Evolutionary conservation across 2,888 invertebrate genomes (phyloP).

Genomic region (Rhaphigaster nebulosa): DNA sequence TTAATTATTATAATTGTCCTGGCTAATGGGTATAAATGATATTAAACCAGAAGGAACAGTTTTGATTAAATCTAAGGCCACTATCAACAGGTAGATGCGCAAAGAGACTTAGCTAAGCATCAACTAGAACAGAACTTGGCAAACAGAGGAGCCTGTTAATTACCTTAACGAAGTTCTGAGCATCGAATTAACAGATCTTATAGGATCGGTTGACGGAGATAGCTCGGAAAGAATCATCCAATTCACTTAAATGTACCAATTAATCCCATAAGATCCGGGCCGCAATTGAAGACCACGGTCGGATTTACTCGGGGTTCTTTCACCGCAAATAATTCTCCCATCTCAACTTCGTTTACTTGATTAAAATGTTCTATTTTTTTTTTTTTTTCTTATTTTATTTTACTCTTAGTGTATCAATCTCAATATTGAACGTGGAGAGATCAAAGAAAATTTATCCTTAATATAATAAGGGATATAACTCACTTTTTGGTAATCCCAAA

Average conservation of each 20-base stretch:
- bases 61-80: neutral
- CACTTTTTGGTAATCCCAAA: no score
- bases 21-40: neutral
- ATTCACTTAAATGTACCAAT: neutral
- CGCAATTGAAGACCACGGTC: neutral
- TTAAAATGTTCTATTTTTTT: neutral
- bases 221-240: neutral
- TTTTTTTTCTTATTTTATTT: neutral
- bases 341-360: neutral
- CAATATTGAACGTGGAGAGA: no score
- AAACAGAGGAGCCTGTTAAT: neutral
- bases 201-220: neutral
- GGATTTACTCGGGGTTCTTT: neutral
- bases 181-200: neutral
- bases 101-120: neutral
- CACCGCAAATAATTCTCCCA: neutral
- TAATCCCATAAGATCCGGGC: neutral
- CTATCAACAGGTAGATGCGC: neutral
- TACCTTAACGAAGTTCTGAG: neutral
- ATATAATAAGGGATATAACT: no score
- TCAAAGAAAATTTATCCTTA: neutral
- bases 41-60: neutral
- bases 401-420: no score
- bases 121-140: neutral
- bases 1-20: neutral